phyloP scores from a whole-genome alignment of 2,113 vertebrate genomes.

The Arothron firmamentum region DNA sequence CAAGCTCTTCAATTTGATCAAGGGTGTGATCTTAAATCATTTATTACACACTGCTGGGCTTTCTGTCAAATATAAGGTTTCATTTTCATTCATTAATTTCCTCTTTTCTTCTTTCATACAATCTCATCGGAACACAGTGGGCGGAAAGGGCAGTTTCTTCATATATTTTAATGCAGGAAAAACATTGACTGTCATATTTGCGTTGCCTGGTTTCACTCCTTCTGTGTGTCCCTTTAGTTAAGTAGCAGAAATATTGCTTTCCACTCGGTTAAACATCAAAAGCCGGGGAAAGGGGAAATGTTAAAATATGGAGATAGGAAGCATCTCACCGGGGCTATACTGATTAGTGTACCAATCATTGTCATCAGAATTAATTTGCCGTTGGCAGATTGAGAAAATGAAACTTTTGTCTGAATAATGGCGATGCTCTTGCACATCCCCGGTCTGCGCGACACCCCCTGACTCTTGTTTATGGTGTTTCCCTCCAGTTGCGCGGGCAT shows the following conservation, averaged over 20 bases:
- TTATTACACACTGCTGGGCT: conserved; percentile 42
- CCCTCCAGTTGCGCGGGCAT: not conserved
- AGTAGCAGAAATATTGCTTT: conserved; percentile 48
- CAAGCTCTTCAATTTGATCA: conserved; percentile 71
- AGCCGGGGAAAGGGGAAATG: conserved; percentile 41
- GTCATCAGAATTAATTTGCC: conserved; percentile 53
- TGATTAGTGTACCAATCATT: conserved; percentile 56
- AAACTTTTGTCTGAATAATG: conserved; percentile 40
- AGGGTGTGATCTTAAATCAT: conserved; percentile 64
- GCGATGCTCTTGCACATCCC: conserved; percentile 1
- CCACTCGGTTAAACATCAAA: conserved; percentile 54
- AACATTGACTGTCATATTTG: conserved; percentile 30
- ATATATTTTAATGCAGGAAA: conserved; percentile 30
- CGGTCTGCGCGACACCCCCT: not conserved
- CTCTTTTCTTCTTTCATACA: conserved; percentile 29
- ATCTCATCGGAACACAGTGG: conserved; percentile 30
- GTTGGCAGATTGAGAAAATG: conserved; percentile 42
- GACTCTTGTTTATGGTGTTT: conserved; percentile 11
- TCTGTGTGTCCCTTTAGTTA: conserved; percentile 40
- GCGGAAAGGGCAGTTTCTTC: conserved; percentile 16
- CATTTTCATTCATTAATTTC: conserved; percentile 46
- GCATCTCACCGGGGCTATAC: conserved; percentile 47
- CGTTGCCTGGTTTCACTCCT: conserved; percentile 18
- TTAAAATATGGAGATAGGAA: conserved; percentile 57
- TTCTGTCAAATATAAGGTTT: conserved; percentile 39